phyloP scores from a whole-genome alignment of 1,140 invertebrate species.

The Pseudomyrmex gracilis region DNA sequence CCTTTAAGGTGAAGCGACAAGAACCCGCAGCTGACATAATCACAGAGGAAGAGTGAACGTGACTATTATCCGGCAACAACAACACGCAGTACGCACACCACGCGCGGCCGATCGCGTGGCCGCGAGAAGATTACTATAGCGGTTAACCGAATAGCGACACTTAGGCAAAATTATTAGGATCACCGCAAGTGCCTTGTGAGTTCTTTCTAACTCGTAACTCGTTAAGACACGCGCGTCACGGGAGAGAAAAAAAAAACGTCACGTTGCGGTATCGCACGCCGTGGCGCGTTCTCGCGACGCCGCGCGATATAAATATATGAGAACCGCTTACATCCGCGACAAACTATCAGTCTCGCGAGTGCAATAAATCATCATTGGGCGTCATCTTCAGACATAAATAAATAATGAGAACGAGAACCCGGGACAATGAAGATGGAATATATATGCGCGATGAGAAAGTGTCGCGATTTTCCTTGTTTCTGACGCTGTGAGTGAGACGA shows the following conservation, averaged over 20 bases:
- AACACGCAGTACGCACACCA: background rate
- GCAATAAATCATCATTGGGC: conserved; percentile 6
- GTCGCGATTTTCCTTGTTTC: background rate
- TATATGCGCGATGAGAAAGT: background rate
- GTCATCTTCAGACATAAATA: background rate
- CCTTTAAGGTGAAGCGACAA: conserved; percentile 63
- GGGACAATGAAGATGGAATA: background rate
- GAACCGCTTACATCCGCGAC: background rate
- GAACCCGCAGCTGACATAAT: conserved; percentile 66
- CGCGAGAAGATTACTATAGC: conserved; percentile 53
- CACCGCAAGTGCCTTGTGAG: background rate
- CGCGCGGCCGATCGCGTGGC: background rate
- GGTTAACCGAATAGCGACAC: conserved; percentile 54
- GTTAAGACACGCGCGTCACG: conserved; percentile 18
- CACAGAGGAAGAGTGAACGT: conserved; percentile 53
- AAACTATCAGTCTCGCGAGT: conserved; percentile 2
- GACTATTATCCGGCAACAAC: conserved; percentile 35
- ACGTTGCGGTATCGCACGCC: conserved; percentile 12
- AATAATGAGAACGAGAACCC: conserved; percentile 3
- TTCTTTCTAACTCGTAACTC: conserved; percentile 1
- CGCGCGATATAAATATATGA: background rate
- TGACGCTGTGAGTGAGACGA: background rate
- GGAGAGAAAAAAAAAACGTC: conserved; percentile 1
- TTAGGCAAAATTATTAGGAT: conserved; percentile 56
- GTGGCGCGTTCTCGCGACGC: background rate